Percentiles rank a stretch among this genome's conserved stretches.
phyloP scores from a whole-genome alignment of 2,888 invertebrate species.

The Caenorhabditis sp. region DNA sequence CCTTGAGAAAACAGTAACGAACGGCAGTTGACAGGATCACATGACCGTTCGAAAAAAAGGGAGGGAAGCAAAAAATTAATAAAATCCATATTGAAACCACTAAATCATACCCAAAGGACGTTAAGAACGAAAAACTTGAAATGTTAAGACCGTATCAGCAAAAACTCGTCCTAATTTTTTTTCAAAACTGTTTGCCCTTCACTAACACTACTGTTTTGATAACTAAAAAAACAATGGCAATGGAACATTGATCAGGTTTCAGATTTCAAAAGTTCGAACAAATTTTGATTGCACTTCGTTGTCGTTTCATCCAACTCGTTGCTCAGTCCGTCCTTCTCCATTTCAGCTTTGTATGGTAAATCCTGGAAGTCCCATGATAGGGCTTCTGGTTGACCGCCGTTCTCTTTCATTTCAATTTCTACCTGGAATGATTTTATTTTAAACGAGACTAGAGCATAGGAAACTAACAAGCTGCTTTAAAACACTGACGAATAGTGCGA shows the following conservation, averaged over 20 bases:
- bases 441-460: background rate
- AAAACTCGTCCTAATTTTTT: constrained; percentile 42
- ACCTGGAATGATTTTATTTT: no score
- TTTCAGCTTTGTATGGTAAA: background rate
- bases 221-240: background rate
- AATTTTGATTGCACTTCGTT: background rate
- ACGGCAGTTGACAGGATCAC: no score
- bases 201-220: constrained; percentile 21
- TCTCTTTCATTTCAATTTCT: constrained; percentile 28
- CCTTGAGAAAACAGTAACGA: background rate
- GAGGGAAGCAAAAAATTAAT: no score
- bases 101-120: background rate
- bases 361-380: constrained; percentile 38
- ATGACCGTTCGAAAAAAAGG: no score
- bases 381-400: background rate
- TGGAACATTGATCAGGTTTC: no score
- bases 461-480: constrained; percentile 25
- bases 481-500: constrained; percentile 22
- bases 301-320: constrained; percentile 5
- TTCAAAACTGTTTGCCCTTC: constrained; percentile 17
- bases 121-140: constrained; percentile 40
- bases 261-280: background rate
- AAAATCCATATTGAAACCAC: no score
- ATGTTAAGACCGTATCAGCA: constrained; percentile 49
- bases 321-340: constrained; percentile 28